Evolutionary conservation across 1,140 invertebrate genomes (phyloP), one percentile per base, ranked within the genome.

Genomic region (Bombus ignitus): DNA sequence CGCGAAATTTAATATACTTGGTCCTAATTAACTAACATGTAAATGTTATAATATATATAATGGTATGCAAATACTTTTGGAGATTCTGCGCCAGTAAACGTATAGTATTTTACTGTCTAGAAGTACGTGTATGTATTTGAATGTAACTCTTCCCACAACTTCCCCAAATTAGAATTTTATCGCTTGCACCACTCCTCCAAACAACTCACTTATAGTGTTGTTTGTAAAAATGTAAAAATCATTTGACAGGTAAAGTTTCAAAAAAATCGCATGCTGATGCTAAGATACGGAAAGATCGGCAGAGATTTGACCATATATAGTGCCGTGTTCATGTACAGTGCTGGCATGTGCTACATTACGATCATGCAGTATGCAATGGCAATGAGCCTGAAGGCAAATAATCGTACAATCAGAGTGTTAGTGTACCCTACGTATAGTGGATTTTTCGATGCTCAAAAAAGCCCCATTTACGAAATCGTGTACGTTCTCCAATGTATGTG

Each of bases 401-500:
- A 92, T 80, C 59, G 71, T n/a, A 92, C 85, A 12, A 57, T 86
- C 6, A 68, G 15, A 68, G 8, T 68, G 4, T 22, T 91, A 2
- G 85, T 90, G 3, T 93, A 91, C 76, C 89, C 89, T 1, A 71
- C n/a, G 32, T 86, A 87, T 32, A 83, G 80, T 35, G 47, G 28
- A n/a, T 66, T 89, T 13, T 44, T 66, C 12, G 82, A 89, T 66
- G 68, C 18, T 0, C 79, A 87, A 44, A 42, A 13, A 25, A 90
- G 73, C 32, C 88, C 86, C 2, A 22, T 74, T 22, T 91, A 92
- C 18, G 89, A 91, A 83, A 37, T 90, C 4, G 80, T 89, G 2
- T 92, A 87, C 73, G 5, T 28, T 1, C 39, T 72, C 1, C 89
- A 91, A 15, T 83, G 65, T 15, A 66, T 89, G 35, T 80, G 79